Percentiles rank a stretch among this genome's conserved stretches.
Evolutionary conservation across 1,140 invertebrate species (phyloP).

Genomic region (Adelges cooleyi): DNA sequence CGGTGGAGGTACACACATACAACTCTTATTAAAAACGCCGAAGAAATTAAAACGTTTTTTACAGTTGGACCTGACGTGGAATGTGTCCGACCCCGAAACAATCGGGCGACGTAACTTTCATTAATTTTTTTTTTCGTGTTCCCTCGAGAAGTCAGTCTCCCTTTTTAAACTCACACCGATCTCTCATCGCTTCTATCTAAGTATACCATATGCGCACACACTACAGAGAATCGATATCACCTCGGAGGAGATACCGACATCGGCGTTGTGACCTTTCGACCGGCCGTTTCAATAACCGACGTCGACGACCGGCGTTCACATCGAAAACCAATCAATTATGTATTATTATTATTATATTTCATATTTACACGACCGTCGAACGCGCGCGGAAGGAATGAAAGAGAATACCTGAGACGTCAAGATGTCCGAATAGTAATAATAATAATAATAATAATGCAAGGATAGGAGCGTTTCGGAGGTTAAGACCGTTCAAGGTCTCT

Average conservation of each 20-base stretch:
- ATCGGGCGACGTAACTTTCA: not conserved
- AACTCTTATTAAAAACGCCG: not conserved
- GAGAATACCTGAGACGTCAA: too few species aligned
- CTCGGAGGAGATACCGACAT: too few species aligned
- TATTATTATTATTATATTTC: not conserved
- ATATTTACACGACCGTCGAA: not conserved
- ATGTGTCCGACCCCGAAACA: constrained; percentile 10
- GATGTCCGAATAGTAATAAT: too few species aligned
- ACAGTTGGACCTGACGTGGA: not conserved
- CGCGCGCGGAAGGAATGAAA: too few species aligned
- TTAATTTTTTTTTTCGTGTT: not conserved
- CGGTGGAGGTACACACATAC: not conserved
- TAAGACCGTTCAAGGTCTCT: constrained; percentile 12
- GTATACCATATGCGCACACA: too few species aligned
- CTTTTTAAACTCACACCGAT: not conserved
- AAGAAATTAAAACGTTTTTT: constrained; percentile 25
- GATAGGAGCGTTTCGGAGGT: constrained; percentile 16
- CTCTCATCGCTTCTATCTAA: too few species aligned
- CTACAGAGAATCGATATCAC: too few species aligned
- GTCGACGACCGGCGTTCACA: not conserved
- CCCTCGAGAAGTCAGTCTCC: too few species aligned
- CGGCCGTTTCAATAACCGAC: constrained; percentile 11
- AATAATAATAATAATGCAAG: not conserved
- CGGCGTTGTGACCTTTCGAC: constrained; percentile 13
- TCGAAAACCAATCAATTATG: constrained; percentile 25